Percentiles rank a stretch among this genome's conserved stretches.
Evolutionary conservation across 2,113 vertebrate genomes (phyloP).

Genomic region (Malurus cyaneus): DNA sequence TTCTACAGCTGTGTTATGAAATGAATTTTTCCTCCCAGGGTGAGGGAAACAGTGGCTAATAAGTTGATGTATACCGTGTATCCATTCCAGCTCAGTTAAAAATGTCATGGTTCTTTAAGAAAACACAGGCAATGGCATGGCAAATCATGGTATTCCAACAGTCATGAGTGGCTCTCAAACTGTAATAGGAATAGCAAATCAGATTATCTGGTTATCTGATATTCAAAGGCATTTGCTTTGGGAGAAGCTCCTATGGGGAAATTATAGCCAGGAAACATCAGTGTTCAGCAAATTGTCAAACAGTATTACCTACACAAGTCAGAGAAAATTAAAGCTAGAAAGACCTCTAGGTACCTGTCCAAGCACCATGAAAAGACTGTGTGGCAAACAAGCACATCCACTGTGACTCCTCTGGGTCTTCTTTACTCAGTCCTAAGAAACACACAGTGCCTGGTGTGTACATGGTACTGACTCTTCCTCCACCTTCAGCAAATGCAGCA

Average conservation of each 20-base stretch:
- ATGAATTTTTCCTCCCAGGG: neutral
- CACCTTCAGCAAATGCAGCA: neutral
- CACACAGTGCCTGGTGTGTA: neutral
- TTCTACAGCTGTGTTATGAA: neutral
- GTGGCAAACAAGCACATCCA: neutral
- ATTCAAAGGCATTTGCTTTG: neutral
- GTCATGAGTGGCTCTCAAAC: neutral
- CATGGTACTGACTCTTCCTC: neutral
- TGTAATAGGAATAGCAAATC: neutral
- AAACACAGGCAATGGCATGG: neutral
- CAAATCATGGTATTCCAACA: neutral
- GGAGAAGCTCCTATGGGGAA: neutral
- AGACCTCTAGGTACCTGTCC: neutral
- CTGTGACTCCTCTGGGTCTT: neutral
- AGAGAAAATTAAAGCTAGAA: neutral
- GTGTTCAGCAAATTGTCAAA: neutral
- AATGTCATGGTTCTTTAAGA: neutral
- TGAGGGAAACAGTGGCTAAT: neutral
- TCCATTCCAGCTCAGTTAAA: neutral
- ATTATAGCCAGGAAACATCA: neutral
- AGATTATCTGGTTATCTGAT: neutral
- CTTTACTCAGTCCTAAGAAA: neutral
- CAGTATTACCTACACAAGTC: neutral
- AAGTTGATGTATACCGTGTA: neutral
- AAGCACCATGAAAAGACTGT: neutral